These are phyloP conservation scores for Ormyrus pomaceus DNA, from an alignment of 2,888 invertebrate genomes.

Conservation along the genomic window DNA sequence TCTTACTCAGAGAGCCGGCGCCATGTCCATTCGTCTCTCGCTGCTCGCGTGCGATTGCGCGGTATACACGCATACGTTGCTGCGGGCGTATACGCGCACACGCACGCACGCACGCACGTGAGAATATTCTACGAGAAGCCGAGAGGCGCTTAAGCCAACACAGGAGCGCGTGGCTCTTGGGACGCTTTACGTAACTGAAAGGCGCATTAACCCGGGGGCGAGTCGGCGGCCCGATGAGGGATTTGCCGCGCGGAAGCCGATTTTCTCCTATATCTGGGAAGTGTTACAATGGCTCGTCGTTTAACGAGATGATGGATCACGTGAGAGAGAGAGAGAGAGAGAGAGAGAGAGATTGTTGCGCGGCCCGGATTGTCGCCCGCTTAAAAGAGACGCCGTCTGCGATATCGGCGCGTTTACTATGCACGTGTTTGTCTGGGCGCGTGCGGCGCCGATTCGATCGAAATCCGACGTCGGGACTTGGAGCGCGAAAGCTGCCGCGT, in stretches of 20 bases:
- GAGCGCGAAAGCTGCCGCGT: too few relatives aligned
- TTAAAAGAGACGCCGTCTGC: too few relatives aligned
- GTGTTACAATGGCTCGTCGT: conserved; percentile 28
- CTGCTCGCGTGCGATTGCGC: too few relatives aligned
- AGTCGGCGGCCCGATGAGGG: conserved; percentile 17
- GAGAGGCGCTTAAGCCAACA: background rate
- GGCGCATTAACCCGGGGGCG: background rate
- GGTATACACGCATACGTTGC: background rate
- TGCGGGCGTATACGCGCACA: background rate
- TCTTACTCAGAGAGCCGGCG: background rate
- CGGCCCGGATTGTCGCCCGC: too few relatives aligned
- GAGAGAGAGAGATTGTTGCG: background rate
- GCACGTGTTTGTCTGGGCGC: too few relatives aligned
- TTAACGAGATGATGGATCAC: conserved; percentile 47
- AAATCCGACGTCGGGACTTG: too few relatives aligned
- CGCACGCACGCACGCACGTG: background rate
- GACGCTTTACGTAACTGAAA: conserved; percentile 25
- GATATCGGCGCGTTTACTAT: too few relatives aligned
- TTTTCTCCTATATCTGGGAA: conserved; percentile 27
- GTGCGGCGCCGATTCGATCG: too few relatives aligned
- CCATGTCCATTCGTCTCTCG: too few relatives aligned
- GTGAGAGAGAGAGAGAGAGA: background rate
- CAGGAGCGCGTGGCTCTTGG: background rate
- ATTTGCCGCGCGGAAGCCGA: conserved; percentile 25
- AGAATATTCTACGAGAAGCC: conserved; percentile 23